Conservation (phyloP, 2,113 vertebrate genomes). For the Eupsittula cactorum region DNA sequence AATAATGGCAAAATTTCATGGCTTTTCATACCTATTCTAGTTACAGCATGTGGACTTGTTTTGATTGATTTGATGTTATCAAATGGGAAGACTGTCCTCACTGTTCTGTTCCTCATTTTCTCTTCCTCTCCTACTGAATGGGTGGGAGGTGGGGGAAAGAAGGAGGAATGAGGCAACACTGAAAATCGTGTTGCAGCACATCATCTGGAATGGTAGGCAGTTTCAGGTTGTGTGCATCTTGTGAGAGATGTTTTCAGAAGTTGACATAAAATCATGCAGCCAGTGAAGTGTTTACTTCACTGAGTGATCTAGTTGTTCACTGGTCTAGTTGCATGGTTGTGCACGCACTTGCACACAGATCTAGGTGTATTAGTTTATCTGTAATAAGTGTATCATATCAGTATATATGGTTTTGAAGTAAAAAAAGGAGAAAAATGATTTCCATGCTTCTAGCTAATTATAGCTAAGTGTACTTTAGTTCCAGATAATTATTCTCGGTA, state of each 20-base stretch:
- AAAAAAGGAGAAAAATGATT: background rate
- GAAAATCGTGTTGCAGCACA: background rate
- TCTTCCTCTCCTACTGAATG: background rate
- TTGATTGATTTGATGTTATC: background rate
- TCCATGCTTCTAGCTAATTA: background rate
- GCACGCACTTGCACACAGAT: background rate
- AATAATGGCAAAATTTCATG: background rate
- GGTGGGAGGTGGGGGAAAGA: background rate
- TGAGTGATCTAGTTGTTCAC: background rate
- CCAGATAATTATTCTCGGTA: background rate
- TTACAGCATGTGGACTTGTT: background rate
- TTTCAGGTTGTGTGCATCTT: background rate
- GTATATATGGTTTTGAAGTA: background rate
- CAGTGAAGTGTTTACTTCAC: background rate
- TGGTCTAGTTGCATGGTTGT: background rate
- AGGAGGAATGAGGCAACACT: background rate
- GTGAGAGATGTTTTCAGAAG: background rate
- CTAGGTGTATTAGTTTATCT: background rate
- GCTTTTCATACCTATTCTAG: background rate
- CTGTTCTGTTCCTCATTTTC: background rate
- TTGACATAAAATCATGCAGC: background rate
- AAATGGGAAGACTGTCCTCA: background rate
- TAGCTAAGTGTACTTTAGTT: background rate
- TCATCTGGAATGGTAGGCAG: background rate
- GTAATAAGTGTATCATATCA: background rate